A percentile compares a stretch with the other conserved stretches of the same genome.
Evolutionary conservation across 2,113 vertebrate genomes (phyloP).

Genomic region (Centropus bengalensis): DNA sequence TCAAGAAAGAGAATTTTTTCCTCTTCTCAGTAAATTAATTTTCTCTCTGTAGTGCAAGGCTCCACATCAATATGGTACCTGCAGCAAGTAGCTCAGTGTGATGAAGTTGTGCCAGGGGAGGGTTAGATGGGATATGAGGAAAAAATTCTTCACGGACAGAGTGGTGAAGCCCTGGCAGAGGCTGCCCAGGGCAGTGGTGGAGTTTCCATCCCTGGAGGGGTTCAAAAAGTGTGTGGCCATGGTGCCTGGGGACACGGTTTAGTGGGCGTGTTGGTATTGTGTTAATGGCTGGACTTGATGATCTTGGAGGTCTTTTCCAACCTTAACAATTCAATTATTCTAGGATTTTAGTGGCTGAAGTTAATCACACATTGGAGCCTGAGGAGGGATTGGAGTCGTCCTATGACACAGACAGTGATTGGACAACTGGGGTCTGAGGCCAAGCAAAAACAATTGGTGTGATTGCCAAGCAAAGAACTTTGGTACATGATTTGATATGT

Average conservation of each 20-base stretch:
- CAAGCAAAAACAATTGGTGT: not conserved
- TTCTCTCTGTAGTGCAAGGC: not conserved
- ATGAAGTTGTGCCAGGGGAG: too few species aligned
- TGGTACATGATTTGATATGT: not conserved
- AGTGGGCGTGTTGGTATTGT: too few species aligned
- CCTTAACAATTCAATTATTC: too few species aligned
- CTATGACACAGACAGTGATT: not conserved
- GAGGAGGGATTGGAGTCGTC: not conserved
- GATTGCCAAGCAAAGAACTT: not conserved
- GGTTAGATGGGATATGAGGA: too few species aligned
- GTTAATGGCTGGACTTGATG: too few species aligned
- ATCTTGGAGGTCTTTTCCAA: too few species aligned
- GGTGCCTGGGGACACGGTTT: too few species aligned
- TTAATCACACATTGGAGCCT: not conserved
- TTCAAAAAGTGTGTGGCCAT: too few species aligned
- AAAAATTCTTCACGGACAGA: too few species aligned
- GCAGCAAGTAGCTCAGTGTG: not conserved
- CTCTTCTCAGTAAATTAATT: not conserved
- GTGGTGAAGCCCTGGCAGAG: too few species aligned
- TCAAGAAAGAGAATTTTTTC: not conserved
- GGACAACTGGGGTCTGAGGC: not conserved
- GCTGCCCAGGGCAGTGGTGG: too few species aligned
- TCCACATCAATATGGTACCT: not conserved
- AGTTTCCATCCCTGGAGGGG: too few species aligned
- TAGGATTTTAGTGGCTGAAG: not conserved